These are phyloP conservation scores for Catalaphyllia jardinei DNA, from an alignment of 64 coral and sea anemone genomes.

Conservation along the genomic window DNA sequence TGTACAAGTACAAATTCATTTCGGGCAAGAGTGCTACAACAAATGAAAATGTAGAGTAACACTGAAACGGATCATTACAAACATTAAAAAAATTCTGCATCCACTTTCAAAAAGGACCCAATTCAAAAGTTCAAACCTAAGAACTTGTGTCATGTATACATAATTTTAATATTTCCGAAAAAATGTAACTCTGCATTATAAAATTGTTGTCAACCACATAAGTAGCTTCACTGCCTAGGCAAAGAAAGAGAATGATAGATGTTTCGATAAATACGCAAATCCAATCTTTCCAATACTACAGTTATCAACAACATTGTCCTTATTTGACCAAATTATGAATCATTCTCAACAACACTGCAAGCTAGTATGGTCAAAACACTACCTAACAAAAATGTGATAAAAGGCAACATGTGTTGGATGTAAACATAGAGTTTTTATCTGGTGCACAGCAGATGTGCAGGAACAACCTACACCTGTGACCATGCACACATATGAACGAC, in stretches of 20 bases:
- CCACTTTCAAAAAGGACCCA: neutral
- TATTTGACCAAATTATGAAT: neutral
- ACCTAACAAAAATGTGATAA: neutral
- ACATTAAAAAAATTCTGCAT: neutral
- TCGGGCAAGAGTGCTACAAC: neutral
- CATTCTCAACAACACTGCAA: neutral
- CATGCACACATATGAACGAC: neutral
- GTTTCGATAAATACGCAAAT: neutral
- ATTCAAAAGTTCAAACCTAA: neutral
- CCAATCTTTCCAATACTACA: conserved; percentile 6
- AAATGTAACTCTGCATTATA: neutral
- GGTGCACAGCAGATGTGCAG: neutral
- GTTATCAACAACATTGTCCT: conserved; percentile 9
- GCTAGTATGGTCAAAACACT: neutral
- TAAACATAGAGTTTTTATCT: conserved; percentile 8
- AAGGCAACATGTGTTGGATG: neutral
- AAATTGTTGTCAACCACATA: neutral
- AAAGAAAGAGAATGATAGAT: neutral
- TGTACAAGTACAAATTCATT: conserved; percentile 40
- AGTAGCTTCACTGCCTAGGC: neutral
- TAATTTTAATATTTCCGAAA: neutral
- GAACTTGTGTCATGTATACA: neutral
- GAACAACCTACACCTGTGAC: neutral
- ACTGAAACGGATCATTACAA: neutral
- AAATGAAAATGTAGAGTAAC: conserved; percentile 3